Percentiles rank a stretch among this genome's conserved stretches.
phyloP scores from a whole-genome alignment of 1,140 invertebrate genomes.

The Triops cancriformis region DNA sequence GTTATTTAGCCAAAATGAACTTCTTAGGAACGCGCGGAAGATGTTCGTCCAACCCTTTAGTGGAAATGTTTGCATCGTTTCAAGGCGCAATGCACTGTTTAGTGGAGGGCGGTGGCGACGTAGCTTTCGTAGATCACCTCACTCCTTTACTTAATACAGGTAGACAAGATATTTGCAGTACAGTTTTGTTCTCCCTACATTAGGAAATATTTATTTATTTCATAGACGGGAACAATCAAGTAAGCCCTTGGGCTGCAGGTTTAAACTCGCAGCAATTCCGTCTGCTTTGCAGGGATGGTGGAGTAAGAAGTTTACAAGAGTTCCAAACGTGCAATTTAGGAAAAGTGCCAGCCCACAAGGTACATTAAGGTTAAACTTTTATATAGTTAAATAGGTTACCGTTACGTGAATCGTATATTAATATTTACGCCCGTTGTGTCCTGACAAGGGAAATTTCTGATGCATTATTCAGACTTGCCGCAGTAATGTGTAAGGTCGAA shows the following conservation, averaged over 20 bases:
- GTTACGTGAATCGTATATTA: no score
- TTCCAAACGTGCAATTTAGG: slow-evolving; percentile 54
- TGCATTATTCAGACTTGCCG: no score
- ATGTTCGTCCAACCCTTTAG: slow-evolving; percentile 39
- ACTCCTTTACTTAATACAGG: slow-evolving; percentile 55
- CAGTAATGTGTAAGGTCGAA: no score
- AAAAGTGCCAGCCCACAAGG: slow-evolving; percentile 48
- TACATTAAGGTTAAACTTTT: no score
- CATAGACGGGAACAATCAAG: slow-evolving; percentile 49
- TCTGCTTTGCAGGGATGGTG: slow-evolving; percentile 56
- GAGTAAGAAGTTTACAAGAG: slow-evolving; percentile 42
- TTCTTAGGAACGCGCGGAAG: slow-evolving; percentile 21
- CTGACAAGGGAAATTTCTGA: no score
- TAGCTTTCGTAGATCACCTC: slow-evolving; percentile 71
- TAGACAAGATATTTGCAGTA: slow-evolving; percentile 29
- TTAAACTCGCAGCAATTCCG: slow-evolving; percentile 53
- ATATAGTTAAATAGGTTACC: no score
- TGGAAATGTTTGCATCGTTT: slow-evolving; percentile 40
- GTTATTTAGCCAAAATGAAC: slow-evolving; percentile 18
- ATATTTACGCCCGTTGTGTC: no score
- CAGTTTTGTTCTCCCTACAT: neutral
- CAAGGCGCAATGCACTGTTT: slow-evolving; percentile 67
- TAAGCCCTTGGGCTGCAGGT: slow-evolving; percentile 48
- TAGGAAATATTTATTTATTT: slow-evolving; percentile 14
- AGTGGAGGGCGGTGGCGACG: slow-evolving; percentile 64